Percentiles rank a stretch among this genome's conserved stretches.
Conservation (phyloP, 2,888 invertebrate genomes). For the Synergus laeviventris region DNA sequence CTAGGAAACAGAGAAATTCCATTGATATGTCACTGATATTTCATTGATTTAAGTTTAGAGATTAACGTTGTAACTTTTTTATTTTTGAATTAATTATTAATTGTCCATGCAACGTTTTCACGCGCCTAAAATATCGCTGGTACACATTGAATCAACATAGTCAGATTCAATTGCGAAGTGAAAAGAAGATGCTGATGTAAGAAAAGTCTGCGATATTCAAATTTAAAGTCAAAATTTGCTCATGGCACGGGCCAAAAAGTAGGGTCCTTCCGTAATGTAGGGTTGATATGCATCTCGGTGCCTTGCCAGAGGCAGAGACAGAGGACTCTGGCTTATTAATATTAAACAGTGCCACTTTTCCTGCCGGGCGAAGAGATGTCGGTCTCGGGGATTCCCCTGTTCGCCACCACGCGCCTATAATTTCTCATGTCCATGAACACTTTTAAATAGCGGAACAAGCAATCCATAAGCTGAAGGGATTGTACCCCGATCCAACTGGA, state of each 20-base stretch:
- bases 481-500: conserved; percentile 57
- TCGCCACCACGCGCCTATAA: conserved; percentile 25
- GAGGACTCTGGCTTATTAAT: conserved; percentile 71
- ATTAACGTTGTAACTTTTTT: too few species aligned
- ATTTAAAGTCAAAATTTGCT: conserved; percentile 53
- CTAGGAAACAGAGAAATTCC: too few species aligned
- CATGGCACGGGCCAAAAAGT: conserved; percentile 45
- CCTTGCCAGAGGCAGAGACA: conserved; percentile 72
- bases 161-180: neutral
- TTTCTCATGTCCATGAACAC: conserved; percentile 53
- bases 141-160: neutral
- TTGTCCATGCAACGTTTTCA: too few species aligned
- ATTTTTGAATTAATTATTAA: too few species aligned
- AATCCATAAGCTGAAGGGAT: conserved; percentile 63
- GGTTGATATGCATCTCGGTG: conserved; percentile 74
- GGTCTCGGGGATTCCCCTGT: conserved; percentile 14
- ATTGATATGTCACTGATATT: too few species aligned
- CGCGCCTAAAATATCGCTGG: neutral
- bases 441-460: conserved; percentile 71
- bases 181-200: conserved; percentile 51
- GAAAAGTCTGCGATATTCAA: conserved; percentile 53
- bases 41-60: too few species aligned
- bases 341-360: conserved; percentile 71
- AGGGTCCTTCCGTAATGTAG: conserved; percentile 71
- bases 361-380: conserved; percentile 47